Evolutionary conservation across 2,113 vertebrate genomes (phyloP).

Genomic region (Dasyprocta punctata): DNA sequence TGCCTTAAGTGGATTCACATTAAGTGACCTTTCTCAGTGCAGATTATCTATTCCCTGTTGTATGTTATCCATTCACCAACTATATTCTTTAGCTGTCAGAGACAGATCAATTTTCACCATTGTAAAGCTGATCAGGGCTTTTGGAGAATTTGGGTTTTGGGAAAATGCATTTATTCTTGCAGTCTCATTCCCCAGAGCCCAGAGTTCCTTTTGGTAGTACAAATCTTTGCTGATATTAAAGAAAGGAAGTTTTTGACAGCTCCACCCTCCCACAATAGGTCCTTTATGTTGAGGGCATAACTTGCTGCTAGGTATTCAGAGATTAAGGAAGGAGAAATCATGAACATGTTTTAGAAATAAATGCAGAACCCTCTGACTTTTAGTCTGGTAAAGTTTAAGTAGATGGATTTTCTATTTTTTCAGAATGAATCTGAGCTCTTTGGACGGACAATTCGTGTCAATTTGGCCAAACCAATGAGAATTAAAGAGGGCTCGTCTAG

Average conservation of each 20-base stretch:
- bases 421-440: constrained; percentile 99
- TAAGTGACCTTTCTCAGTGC: neutral
- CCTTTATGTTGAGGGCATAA: neutral
- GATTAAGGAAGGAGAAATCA: neutral
- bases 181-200: neutral
- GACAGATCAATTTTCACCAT: neutral
- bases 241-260: neutral
- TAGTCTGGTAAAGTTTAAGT: neutral
- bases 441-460: constrained; percentile 96
- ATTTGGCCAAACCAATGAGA: constrained; percentile 97
- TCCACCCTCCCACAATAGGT: neutral
- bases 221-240: neutral
- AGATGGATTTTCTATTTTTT: constrained; percentile 37
- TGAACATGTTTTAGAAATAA: neutral
- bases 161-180: neutral
- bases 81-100: neutral
- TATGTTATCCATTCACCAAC: neutral
- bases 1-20: neutral
- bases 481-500: constrained; percentile 98
- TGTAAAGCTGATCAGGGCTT: constrained; percentile 32
- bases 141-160: neutral
- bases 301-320: neutral
- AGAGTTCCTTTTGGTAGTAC: neutral
- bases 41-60: neutral
- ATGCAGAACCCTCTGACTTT: neutral